Base-by-base conservation (phyloP, 1,140 invertebrate genomes). In the Apis laboriosa region DNA sequence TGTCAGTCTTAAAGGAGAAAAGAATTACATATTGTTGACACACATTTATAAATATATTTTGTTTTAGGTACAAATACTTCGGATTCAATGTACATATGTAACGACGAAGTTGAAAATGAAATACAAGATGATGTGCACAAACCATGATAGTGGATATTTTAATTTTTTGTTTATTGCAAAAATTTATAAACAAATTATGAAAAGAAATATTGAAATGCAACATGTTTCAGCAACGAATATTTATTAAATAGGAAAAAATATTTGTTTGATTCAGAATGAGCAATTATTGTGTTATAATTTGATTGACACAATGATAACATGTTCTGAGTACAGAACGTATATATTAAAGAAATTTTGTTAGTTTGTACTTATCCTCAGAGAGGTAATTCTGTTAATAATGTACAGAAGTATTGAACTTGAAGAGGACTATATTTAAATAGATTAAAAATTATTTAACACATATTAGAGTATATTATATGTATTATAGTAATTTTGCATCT, bases 11-110 rank as follows among this genome's bases (percentile, higher is more conserved):
- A 24, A 43, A 67, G 34, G 64, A 67, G 60, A 60, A 55, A 55
- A 12, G 8, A n/a, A 34, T 56, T 81, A 51, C 43, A 28, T 53
- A 28, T 61, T 19, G n/a, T 19, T 75, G 63, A 60, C 17, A 17
- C 28, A 56, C 61, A 64, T 66, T 66, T 4, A 43, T 15, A 71
- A 51, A 34, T 9, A 55, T 70, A 53, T 76, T 76, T 24, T 66
- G 56, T 89, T 88, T 68, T 79, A 89, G 88, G 82, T 89, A 82
- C 66, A 68, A 83, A 49, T 73, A 68, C 83, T 72, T 80, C 86
- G 64, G 86, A 89, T 56, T 81, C 87, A 15, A 72, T 73, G 56
- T 80, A 67, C 34, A 88, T 89, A 81, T 86, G 80, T 78, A 88
- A 86, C 17, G 78, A 86, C 5, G 78, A 87, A 76, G 66, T 64